A percentile compares a stretch with the other conserved stretches of the same genome.
Conservation (phyloP, 1,140 invertebrate genomes). For the Xylocopa sonorina region DNA sequence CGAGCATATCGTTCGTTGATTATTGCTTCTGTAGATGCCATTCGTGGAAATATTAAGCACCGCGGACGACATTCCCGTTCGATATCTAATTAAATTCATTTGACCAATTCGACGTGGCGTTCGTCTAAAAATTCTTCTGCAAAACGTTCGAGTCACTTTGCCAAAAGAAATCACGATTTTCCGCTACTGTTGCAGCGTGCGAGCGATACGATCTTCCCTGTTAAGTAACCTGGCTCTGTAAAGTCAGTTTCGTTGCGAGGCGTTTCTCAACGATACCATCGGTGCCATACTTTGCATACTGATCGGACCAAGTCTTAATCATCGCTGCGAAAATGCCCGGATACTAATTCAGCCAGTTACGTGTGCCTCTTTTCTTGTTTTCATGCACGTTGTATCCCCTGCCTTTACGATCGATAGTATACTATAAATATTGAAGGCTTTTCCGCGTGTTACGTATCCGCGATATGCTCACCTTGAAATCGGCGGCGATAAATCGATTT, state of each 20-base stretch:
- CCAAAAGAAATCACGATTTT: too few species aligned
- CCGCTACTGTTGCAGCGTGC: too few species aligned
- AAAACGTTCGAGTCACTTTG: too few species aligned
- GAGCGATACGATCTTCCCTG: too few species aligned
- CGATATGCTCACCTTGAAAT: constrained; percentile 40
- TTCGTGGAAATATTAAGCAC: too few species aligned
- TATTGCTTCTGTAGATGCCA: too few species aligned
- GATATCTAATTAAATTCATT: too few species aligned
- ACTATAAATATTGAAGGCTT: constrained; percentile 35
- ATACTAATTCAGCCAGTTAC: constrained; percentile 10
- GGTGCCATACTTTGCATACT: background rate
- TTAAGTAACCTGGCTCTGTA: background rate
- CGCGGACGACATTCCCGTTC: too few species aligned
- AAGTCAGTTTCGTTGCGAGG: background rate
- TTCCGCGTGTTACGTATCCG: constrained; percentile 50
- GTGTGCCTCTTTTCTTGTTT: constrained; percentile 23
- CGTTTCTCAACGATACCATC: background rate
- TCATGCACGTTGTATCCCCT: constrained; percentile 17
- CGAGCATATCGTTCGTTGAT: too few species aligned
- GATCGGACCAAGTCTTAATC: background rate
- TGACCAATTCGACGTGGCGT: too few species aligned
- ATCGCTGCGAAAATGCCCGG: background rate
- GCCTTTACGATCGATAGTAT: constrained; percentile 39
- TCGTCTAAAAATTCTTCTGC: too few species aligned
- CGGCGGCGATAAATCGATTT: constrained; percentile 32